phyloP scores from a whole-genome alignment of 2,113 vertebrate species.

The Salminus brasiliensis region DNA sequence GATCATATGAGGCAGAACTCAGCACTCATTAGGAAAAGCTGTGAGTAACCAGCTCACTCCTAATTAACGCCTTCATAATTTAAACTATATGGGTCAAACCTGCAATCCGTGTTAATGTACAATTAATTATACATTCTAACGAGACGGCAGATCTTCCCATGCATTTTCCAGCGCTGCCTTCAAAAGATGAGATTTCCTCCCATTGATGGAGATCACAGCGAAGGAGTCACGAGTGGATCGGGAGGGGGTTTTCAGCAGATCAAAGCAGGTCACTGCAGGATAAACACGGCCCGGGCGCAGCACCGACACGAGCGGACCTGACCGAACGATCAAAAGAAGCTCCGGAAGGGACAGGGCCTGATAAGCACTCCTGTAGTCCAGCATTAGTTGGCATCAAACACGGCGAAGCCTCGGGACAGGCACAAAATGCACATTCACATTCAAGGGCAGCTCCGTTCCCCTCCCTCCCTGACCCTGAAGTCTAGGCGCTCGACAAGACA shows the following conservation, averaged over 20 bases:
- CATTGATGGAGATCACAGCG: constrained; percentile 9
- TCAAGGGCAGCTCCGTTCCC: background rate
- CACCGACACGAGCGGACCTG: background rate
- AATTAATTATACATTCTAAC: background rate
- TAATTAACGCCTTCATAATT: background rate
- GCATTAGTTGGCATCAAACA: background rate
- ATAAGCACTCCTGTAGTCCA: background rate
- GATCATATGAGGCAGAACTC: no score
- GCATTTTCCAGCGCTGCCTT: background rate
- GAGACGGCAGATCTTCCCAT: background rate
- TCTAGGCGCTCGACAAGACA: background rate
- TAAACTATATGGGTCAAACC: no score
- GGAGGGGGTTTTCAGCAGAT: constrained; percentile 16
- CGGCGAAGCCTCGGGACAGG: background rate
- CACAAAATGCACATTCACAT: background rate
- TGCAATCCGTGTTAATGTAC: background rate
- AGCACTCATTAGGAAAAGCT: no score
- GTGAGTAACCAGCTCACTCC: background rate
- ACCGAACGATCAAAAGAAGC: constrained; percentile 17
- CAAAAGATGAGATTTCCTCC: background rate
- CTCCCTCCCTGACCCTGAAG: background rate
- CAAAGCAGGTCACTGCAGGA: background rate
- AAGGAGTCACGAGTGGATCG: constrained; percentile 23
- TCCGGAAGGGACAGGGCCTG: background rate
- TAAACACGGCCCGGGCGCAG: background rate